These are phyloP conservation scores for Cephalopachus bancanus DNA, from an alignment of 2,797 vertebrate species.

Conservation along the genomic window DNA sequence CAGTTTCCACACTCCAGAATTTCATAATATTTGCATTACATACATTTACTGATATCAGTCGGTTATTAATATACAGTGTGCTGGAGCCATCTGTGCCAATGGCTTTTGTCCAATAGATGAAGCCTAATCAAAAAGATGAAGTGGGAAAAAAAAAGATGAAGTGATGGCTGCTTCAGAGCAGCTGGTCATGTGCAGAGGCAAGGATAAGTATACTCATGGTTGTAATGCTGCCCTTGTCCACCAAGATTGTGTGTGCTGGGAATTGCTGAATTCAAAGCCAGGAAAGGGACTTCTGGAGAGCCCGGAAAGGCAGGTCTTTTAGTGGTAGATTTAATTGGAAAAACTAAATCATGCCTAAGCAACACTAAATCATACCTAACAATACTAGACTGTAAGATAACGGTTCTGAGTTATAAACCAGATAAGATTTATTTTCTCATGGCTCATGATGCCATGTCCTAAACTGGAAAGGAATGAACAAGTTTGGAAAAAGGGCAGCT, in stretches of 20 bases:
- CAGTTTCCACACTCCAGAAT: not conserved
- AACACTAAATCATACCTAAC: not conserved
- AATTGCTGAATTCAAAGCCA: not conserved
- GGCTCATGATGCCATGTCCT: not conserved
- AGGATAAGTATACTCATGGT: rapidly evolving
- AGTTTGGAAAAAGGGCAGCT: not conserved
- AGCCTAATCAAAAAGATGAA: not conserved
- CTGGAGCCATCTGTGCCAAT: not conserved
- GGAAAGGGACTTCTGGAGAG: not conserved
- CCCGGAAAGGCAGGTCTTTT: not conserved
- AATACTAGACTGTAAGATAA: not conserved
- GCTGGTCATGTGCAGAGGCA: no score
- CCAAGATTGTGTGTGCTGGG: no score
- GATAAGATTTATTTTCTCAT: not conserved
- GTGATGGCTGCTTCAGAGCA: not conserved
- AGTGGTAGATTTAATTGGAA: no score
- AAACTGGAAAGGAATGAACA: not conserved
- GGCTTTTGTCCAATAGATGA: not conserved
- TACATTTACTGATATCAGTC: not conserved
- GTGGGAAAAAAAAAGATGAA: not conserved
- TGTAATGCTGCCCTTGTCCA: not conserved
- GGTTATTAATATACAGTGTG: not conserved
- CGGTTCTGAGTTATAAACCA: not conserved
- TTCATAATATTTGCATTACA: rapidly evolving
- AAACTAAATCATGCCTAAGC: not conserved